Conservation (phyloP, 2,113 vertebrate genomes). For the Nycticorax nycticorax region DNA sequence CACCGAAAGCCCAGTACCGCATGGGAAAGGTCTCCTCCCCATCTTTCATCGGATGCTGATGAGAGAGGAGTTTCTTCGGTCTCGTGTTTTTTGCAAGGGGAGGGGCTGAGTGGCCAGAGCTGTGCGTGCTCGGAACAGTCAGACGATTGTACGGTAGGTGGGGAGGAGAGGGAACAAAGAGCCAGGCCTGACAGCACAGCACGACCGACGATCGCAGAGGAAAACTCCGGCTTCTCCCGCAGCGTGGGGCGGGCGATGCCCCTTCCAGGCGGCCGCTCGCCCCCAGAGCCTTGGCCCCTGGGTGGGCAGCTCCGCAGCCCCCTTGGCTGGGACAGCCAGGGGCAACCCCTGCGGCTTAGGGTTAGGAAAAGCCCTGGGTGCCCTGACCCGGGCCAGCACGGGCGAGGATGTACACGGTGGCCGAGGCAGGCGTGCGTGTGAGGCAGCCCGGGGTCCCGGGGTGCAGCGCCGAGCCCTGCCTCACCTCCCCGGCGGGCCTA, state of each 20-base stretch:
- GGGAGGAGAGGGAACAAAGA: conserved; percentile 52
- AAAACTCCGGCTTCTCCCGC: neutral
- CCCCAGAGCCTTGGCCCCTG: neutral
- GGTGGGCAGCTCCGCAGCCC: neutral
- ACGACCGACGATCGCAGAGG: neutral
- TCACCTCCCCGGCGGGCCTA: too few species aligned
- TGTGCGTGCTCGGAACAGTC: conserved; percentile 2
- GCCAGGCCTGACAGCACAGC: neutral
- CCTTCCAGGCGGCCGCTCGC: neutral
- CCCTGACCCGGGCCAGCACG: neutral
- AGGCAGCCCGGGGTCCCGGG: neutral
- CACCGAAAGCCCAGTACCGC: neutral
- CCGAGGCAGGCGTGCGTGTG: fast-evolving
- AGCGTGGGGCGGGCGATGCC: neutral
- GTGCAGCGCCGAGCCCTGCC: neutral
- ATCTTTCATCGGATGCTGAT: neutral
- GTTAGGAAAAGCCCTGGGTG: too few species aligned
- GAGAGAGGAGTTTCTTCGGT: conserved; percentile 36
- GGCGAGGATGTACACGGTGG: fast-evolving
- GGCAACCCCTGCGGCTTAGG: neutral
- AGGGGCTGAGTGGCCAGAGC: conserved; percentile 29
- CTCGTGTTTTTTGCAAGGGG: conserved; percentile 56
- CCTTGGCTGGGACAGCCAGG: fast-evolving
- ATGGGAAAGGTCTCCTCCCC: conserved; percentile 24
- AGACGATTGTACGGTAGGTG: conserved; percentile 18